Percentiles rank a stretch among this genome's conserved stretches.
phyloP scores from a whole-genome alignment of 2,797 vertebrate species.

The Hydrocynus forskahlii region DNA sequence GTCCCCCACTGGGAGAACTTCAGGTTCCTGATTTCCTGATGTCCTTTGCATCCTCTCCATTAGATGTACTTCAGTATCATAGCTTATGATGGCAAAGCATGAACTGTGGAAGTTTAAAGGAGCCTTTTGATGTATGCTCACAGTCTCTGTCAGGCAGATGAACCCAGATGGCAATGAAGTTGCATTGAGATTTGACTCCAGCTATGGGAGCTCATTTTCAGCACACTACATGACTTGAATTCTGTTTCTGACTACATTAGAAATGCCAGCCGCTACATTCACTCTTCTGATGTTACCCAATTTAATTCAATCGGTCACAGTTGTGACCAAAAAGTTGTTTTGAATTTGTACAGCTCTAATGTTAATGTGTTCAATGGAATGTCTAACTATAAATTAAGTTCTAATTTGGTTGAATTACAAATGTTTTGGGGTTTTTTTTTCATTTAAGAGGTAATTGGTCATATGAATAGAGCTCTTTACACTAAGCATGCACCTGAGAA shows the following conservation, averaged over 20 bases:
- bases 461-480: too few relatives aligned
- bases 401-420: too few relatives aligned
- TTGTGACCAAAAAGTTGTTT: not conserved
- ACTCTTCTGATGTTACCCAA: not conserved
- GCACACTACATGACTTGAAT: slow-evolving; percentile 16
- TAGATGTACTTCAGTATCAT: slow-evolving; percentile 10
- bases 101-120: slow-evolving; percentile 56
- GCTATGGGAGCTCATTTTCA: slow-evolving; percentile 9
- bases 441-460: too few relatives aligned
- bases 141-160: slow-evolving; percentile 67
- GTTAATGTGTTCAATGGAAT: too few relatives aligned
- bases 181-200: slow-evolving; percentile 67
- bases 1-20: slow-evolving; percentile 8
- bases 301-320: too few relatives aligned
- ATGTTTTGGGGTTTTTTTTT: too few relatives aligned
- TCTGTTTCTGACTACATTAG: not conserved
- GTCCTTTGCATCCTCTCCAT: not conserved
- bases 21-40: slow-evolving; percentile 9
- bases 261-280: slow-evolving; percentile 9
- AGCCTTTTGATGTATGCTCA: slow-evolving; percentile 63
- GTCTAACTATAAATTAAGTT: too few relatives aligned
- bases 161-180: slow-evolving; percentile 74
- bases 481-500: too few relatives aligned
- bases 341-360: not conserved
- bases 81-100: slow-evolving; percentile 27